A percentile compares a stretch with the other conserved stretches of the same genome.
Conservation (phyloP, 2,888 invertebrate genomes). For the Eupeodes latifasciatus region DNA sequence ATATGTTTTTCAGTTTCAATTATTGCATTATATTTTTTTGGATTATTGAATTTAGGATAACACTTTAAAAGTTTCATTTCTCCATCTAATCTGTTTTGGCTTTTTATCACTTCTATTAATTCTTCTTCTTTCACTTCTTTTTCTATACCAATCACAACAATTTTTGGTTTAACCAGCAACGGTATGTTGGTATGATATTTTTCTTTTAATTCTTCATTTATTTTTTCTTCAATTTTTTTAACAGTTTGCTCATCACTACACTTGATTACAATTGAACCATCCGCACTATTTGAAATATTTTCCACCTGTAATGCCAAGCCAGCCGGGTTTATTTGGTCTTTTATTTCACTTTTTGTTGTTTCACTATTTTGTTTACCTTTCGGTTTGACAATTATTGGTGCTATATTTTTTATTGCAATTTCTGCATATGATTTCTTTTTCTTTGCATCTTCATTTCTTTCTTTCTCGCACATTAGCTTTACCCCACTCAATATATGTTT, state of each 20-base stretch:
- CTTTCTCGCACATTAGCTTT: not conserved
- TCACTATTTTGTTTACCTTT: conserved; percentile 22
- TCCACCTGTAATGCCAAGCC: too few relatives aligned
- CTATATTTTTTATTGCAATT: conserved; percentile 28
- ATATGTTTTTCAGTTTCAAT: conserved; percentile 7
- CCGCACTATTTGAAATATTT: too few relatives aligned
- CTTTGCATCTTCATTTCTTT: not conserved
- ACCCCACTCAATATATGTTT: not conserved
- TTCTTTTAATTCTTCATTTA: conserved; percentile 22
- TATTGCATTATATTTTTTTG: conserved; percentile 21
- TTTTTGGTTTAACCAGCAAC: conserved; percentile 7
- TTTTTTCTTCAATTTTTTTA: not conserved
- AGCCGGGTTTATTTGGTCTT: too few relatives aligned
- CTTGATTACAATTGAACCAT: too few relatives aligned
- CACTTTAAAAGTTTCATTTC: conserved; percentile 15
- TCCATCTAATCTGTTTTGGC: not conserved
- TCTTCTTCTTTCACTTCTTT: not conserved
- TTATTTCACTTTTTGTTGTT: too few relatives aligned
- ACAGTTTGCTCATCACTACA: too few relatives aligned
- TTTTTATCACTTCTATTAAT: conserved; percentile 7
- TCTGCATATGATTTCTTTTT: conserved; percentile 42
- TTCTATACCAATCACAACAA: conserved; percentile 13
- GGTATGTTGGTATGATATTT: not conserved
- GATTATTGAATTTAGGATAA: conserved; percentile 2
- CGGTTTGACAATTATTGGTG: conserved; percentile 14